Evolutionary conservation across 2,797 vertebrate genomes (phyloP).

Genomic region (Apogon hyalosoma): DNA sequence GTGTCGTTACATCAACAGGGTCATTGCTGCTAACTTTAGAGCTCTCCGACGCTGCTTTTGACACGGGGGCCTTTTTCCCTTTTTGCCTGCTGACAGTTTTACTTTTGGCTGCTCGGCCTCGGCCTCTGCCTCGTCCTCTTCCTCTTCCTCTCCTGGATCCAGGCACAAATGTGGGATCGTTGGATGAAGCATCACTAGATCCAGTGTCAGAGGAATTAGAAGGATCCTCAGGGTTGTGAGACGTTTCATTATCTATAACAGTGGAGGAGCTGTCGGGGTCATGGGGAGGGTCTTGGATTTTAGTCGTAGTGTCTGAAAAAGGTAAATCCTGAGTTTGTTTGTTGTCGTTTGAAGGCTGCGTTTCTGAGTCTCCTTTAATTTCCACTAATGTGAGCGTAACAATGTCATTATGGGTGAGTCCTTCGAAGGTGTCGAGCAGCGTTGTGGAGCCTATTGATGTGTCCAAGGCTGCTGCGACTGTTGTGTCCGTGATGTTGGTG

Average conservation of each 20-base stretch:
- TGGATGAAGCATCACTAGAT: neutral
- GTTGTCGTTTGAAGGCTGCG: constrained; percentile 14
- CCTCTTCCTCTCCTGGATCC: neutral
- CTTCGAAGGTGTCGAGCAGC: constrained; percentile 79
- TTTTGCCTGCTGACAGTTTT: neutral
- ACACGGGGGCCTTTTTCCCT: neutral
- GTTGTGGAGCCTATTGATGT: constrained; percentile 71
- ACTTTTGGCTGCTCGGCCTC: neutral
- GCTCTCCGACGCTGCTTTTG: neutral
- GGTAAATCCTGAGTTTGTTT: neutral
- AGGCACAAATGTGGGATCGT: constrained; percentile 45
- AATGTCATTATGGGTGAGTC: constrained; percentile 77
- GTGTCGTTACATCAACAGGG: neutral
- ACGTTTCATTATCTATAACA: neutral
- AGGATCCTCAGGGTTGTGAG: neutral
- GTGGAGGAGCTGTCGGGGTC: constrained; percentile 49
- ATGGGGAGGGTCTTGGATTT: neutral
- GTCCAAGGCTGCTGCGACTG: constrained; percentile 13
- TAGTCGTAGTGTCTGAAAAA: neutral
- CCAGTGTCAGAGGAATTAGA: neutral
- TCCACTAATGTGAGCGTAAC: constrained; percentile 86
- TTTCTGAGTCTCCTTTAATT: constrained; percentile 58
- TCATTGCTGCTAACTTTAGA: neutral
- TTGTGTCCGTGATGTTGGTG: constrained; percentile 1
- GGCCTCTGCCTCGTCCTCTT: neutral